Conservation (phyloP, 2,888 invertebrate species). For the Ischnura elegans region DNA sequence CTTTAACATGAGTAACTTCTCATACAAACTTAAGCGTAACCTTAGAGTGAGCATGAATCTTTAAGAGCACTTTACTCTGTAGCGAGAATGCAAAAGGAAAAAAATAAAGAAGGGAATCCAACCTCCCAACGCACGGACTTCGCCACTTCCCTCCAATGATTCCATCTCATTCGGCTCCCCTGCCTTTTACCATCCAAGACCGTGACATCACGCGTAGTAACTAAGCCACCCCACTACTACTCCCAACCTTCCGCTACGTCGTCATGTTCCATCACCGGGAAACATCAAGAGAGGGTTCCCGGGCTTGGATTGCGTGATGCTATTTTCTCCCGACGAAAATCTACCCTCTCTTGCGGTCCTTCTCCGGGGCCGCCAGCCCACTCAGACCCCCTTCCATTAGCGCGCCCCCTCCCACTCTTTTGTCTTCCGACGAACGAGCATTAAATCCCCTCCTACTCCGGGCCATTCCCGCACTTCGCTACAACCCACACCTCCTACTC, state of each 20-base stretch:
- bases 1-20: no score
- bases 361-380: neutral
- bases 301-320: neutral
- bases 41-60: neutral
- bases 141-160: neutral
- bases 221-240: neutral
- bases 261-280: constrained; percentile 1
- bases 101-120: neutral
- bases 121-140: neutral
- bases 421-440: constrained; percentile 12
- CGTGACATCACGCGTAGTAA: neutral
- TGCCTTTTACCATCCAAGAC: neutral
- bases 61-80: neutral
- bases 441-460: neutral
- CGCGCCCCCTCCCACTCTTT: neutral
- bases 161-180: neutral
- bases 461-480: neutral
- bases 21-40: no score
- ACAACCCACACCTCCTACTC: neutral
- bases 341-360: neutral
- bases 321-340: neutral
- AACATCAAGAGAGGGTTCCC: neutral
- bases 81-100: neutral
- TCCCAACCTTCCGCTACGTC: neutral
- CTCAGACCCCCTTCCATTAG: constrained; percentile 23